Conservation (phyloP, 1,140 invertebrate species). For the Nilaparvata lugens region DNA sequence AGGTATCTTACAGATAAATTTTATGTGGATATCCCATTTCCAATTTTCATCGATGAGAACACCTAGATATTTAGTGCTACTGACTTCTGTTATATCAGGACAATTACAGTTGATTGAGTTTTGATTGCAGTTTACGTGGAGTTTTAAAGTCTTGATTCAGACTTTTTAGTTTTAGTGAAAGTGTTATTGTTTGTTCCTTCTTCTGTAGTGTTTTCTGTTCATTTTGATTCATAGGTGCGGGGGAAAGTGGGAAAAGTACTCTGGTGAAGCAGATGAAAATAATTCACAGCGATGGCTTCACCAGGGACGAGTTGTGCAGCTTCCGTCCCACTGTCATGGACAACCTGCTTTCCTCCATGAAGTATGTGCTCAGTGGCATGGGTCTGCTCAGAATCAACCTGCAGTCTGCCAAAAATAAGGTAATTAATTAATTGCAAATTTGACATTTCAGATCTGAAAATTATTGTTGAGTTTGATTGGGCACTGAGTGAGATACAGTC, state of each 20-base stretch:
- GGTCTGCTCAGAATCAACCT: constrained; percentile 52
- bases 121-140: too few species aligned
- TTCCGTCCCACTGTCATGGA: constrained; percentile 54
- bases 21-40: too few species aligned
- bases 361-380: constrained; percentile 57
- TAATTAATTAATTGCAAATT: constrained; percentile 22
- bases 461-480: too few species aligned
- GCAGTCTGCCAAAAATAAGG: constrained; percentile 48
- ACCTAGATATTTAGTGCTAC: too few species aligned
- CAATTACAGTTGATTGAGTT: too few species aligned
- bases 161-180: too few species aligned
- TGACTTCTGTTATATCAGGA: too few species aligned
- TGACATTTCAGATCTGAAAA: too few species aligned
- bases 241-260: constrained; percentile 60
- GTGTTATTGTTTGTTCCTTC: not conserved
- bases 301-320: constrained; percentile 51
- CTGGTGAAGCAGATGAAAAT: constrained; percentile 67
- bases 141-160: too few species aligned
- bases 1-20: too few species aligned
- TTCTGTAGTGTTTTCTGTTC: not conserved
- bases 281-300: constrained; percentile 67
- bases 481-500: too few species aligned
- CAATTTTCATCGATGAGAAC: too few species aligned
- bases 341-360: constrained; percentile 58
- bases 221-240: constrained; percentile 48